phyloP scores from a whole-genome alignment of 2,113 vertebrate genomes.

The Hydrochoerus hydrochaeris region DNA sequence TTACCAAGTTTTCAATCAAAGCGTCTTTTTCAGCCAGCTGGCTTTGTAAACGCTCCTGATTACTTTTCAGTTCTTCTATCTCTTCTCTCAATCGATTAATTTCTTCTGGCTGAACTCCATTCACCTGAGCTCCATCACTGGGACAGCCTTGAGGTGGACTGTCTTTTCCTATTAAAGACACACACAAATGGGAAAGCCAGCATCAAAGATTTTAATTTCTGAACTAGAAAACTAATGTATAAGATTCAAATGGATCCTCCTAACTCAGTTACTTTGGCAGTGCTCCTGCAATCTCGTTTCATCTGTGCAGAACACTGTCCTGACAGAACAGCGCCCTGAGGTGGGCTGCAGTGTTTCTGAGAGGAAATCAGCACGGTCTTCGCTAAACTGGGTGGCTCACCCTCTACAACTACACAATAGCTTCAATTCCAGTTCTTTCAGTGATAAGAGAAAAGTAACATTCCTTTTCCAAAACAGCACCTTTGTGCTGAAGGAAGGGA shows the following conservation, averaged over 20 bases:
- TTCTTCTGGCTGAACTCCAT: conserved; percentile 95
- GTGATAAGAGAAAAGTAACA: conserved; percentile 14
- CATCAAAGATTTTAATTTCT: background rate
- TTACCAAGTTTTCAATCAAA: conserved; percentile 91
- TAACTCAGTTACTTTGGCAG: background rate
- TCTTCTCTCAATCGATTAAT: conserved; percentile 90
- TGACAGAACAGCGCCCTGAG: conserved; percentile 24
- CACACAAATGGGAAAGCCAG: conserved; percentile 41
- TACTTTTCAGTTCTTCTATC: conserved; percentile 91
- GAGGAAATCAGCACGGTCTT: background rate
- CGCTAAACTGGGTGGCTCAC: background rate
- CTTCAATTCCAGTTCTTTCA: conserved; percentile 34
- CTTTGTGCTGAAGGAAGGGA: conserved; percentile 16
- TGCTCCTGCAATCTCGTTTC: background rate
- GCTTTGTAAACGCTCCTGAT: conserved; percentile 89
- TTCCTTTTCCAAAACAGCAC: background rate
- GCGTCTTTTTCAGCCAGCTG: conserved; percentile 92
- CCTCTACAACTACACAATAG: background rate
- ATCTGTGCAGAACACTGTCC: background rate
- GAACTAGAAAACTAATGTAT: background rate
- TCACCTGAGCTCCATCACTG: conserved; percentile 88
- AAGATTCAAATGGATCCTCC: background rate
- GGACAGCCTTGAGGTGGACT: conserved; percentile 85
- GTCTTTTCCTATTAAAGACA: conserved; percentile 87
- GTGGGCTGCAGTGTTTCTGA: background rate